A percentile compares a stretch with the other conserved stretches of the same genome.
Evolutionary conservation across 2,888 invertebrate species (phyloP).

Genomic region (Apotomis betuletana): DNA sequence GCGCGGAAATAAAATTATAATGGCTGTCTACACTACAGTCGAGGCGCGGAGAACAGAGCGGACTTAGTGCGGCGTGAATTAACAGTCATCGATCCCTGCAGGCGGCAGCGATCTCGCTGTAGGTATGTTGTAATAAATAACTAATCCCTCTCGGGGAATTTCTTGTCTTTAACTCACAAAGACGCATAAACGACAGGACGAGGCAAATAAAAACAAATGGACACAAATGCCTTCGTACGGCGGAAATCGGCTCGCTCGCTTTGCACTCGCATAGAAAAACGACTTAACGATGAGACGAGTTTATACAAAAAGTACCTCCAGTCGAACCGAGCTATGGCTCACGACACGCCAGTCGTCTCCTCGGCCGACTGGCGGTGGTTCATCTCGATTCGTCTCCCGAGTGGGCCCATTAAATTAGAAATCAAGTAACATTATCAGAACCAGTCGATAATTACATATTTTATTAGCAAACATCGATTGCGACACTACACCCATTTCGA

Average conservation of each 20-base stretch:
- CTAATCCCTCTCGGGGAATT: not conserved
- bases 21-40: slow-evolving; percentile 11
- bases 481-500: slow-evolving; percentile 24
- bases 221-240: slow-evolving; percentile 11
- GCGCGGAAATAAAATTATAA: slow-evolving; percentile 21
- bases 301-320: slow-evolving; percentile 21
- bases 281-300: slow-evolving; percentile 7
- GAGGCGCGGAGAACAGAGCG: slow-evolving; percentile 8
- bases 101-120: slow-evolving; percentile 3
- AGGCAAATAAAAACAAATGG: slow-evolving; percentile 31
- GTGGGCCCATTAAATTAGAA: slow-evolving; percentile 38
- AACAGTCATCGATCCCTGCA: not conserved
- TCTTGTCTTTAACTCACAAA: slow-evolving; percentile 16
- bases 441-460: slow-evolving; percentile 37
- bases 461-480: slow-evolving; percentile 39
- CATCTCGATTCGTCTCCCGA: slow-evolving; percentile 28
- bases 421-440: slow-evolving; percentile 35
- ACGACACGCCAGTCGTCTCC: slow-evolving; percentile 11
- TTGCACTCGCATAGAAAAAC: slow-evolving; percentile 2
- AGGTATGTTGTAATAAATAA: slow-evolving; percentile 16
- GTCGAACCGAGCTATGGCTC: not conserved
- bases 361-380: slow-evolving; percentile 23
- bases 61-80: slow-evolving; percentile 27
- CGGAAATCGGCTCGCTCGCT: slow-evolving; percentile 11
- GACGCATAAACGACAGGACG: slow-evolving; percentile 29